Percentiles rank a stretch among this genome's conserved stretches.
Evolutionary conservation across 1,140 invertebrate species (phyloP).

Genomic region (Druon quercuslanigerum): DNA sequence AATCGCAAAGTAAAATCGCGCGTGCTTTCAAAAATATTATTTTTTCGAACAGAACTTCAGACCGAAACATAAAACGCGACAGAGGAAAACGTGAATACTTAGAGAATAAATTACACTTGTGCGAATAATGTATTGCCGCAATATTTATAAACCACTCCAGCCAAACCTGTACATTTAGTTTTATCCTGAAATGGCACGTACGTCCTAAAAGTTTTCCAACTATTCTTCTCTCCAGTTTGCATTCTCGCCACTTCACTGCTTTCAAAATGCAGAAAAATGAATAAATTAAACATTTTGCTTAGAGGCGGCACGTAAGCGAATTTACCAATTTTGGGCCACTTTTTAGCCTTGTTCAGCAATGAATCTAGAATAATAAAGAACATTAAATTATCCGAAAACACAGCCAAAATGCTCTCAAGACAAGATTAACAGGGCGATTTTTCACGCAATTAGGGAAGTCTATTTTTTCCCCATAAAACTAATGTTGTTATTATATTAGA

Average conservation of each 20-base stretch:
- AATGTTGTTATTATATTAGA: no score
- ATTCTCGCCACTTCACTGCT: background rate
- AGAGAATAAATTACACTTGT: background rate
- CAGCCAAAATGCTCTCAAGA: no score
- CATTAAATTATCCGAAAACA: no score
- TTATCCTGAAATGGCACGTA: background rate
- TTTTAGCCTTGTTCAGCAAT: no score
- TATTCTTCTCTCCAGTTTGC: background rate
- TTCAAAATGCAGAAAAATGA: background rate
- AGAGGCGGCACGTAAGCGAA: no score
- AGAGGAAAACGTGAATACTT: background rate
- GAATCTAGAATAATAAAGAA: no score
- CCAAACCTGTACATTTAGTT: background rate
- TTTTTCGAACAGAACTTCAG: background rate
- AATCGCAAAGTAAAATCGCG: background rate
- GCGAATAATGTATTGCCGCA: background rate
- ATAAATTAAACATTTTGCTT: background rate
- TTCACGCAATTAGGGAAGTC: no score
- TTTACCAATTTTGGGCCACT: no score
- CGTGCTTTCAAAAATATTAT: conserved; percentile 2
- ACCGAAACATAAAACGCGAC: background rate
- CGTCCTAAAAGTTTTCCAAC: background rate
- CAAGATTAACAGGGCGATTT: no score
- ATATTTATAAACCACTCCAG: background rate
- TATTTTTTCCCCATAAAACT: no score